phyloP scores from a whole-genome alignment of 2,797 vertebrate genomes.

The Malurus splendens region DNA sequence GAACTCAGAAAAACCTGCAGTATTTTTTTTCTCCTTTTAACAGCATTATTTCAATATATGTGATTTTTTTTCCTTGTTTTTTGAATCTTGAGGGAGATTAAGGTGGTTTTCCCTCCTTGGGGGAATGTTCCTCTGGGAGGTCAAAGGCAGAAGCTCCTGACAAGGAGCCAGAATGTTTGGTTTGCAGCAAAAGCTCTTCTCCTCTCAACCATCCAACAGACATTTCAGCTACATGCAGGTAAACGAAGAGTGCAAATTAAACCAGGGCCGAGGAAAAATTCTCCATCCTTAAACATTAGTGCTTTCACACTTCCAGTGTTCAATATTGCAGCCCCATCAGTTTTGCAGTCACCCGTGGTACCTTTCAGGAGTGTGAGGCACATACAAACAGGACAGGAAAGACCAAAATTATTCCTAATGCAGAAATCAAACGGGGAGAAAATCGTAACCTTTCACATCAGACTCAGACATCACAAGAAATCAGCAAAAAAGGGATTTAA shows the following conservation, averaged over 20 bases:
- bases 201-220: background rate
- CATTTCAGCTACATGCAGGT: background rate
- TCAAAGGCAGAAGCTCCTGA: background rate
- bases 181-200: background rate
- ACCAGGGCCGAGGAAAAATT: background rate
- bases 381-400: background rate
- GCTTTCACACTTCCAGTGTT: background rate
- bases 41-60: background rate
- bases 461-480: background rate
- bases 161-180: background rate
- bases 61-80: background rate
- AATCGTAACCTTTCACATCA: background rate
- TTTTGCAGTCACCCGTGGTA: background rate
- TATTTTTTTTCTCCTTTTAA: background rate
- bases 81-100: background rate
- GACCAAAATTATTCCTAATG: background rate
- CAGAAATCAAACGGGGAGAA: background rate
- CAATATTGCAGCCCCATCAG: background rate
- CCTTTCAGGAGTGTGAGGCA: background rate
- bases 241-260: conserved; percentile 29
- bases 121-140: background rate
- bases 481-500: background rate
- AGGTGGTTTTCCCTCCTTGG: background rate
- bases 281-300: background rate
- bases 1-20: background rate